Percentiles rank a stretch among this genome's conserved stretches.
Evolutionary conservation across 2,797 vertebrate species (phyloP).

Genomic region (Chrysocyon brachyurus): DNA sequence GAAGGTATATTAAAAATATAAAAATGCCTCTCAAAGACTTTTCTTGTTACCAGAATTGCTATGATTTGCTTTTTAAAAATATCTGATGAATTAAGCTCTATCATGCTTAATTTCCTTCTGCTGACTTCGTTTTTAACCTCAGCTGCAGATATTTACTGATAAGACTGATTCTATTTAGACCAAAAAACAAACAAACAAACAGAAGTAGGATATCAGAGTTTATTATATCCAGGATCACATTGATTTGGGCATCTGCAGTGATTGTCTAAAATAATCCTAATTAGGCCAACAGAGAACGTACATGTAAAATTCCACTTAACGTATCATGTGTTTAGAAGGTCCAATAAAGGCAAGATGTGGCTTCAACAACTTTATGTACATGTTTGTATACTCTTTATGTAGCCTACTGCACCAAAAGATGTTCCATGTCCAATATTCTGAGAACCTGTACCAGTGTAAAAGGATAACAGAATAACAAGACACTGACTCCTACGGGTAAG

Average conservation of each 20-base stretch:
- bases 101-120: slow-evolving; percentile 49
- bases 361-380: slow-evolving; percentile 49
- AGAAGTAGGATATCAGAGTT: slow-evolving; percentile 53
- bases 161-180: slow-evolving; percentile 67
- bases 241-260: slow-evolving; percentile 80
- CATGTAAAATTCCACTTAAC: slow-evolving; percentile 52
- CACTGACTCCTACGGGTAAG: slow-evolving; percentile 40
- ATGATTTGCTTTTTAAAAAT: not conserved
- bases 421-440: not conserved
- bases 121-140: slow-evolving; percentile 48
- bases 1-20: not conserved
- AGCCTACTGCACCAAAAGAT: slow-evolving; percentile 63
- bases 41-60: not conserved
- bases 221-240: slow-evolving; percentile 65
- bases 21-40: not conserved
- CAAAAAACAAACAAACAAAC: not conserved
- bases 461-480: not conserved
- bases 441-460: slow-evolving; percentile 20
- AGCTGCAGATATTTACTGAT: slow-evolving; percentile 75
- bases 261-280: slow-evolving; percentile 56
- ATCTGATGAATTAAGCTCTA: slow-evolving; percentile 18
- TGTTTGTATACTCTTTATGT: slow-evolving; percentile 30
- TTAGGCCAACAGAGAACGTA: slow-evolving; percentile 74
- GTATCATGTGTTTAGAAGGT: slow-evolving; percentile 41
- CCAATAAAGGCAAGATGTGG: slow-evolving; percentile 52